Percentiles rank a stretch among this genome's conserved stretches.
Evolutionary conservation across 2,797 vertebrate genomes (phyloP).

Genomic region (Thamnophis elegans): DNA sequence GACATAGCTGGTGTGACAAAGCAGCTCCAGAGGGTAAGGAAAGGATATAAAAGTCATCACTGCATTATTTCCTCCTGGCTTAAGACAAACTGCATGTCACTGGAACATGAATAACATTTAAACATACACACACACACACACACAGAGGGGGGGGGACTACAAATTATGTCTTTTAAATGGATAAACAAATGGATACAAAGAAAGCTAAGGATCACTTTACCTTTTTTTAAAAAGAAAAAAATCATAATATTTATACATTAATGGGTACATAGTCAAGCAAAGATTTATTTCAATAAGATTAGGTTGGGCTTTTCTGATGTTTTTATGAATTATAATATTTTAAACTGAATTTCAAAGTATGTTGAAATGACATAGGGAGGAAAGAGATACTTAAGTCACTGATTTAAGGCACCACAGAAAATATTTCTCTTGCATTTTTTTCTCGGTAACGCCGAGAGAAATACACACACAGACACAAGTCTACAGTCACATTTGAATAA

Average conservation of each 20-base stretch:
- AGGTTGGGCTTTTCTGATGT: background rate
- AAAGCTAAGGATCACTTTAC: background rate
- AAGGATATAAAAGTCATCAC: slow-evolving; percentile 40
- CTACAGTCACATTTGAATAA: background rate
- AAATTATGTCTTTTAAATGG: background rate
- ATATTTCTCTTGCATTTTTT: background rate
- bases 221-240: background rate
- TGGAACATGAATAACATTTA: slow-evolving; percentile 15
- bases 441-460: background rate
- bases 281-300: slow-evolving; percentile 21
- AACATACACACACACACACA: background rate
- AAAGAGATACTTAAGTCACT: background rate
- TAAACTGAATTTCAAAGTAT: background rate
- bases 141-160: background rate
- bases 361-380: slow-evolving; percentile 6
- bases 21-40: slow-evolving; percentile 44
- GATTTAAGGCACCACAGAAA: background rate
- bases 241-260: slow-evolving; percentile 2
- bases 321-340: background rate
- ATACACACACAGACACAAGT: slow-evolving; percentile 17
- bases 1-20: slow-evolving; percentile 33
- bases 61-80: slow-evolving; percentile 28
- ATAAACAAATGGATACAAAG: slow-evolving; percentile 24
- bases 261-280: background rate
- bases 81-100: slow-evolving; percentile 30